phyloP scores from a whole-genome alignment of 2,888 invertebrate species.

The Nematopogon swammerdamellus region DNA sequence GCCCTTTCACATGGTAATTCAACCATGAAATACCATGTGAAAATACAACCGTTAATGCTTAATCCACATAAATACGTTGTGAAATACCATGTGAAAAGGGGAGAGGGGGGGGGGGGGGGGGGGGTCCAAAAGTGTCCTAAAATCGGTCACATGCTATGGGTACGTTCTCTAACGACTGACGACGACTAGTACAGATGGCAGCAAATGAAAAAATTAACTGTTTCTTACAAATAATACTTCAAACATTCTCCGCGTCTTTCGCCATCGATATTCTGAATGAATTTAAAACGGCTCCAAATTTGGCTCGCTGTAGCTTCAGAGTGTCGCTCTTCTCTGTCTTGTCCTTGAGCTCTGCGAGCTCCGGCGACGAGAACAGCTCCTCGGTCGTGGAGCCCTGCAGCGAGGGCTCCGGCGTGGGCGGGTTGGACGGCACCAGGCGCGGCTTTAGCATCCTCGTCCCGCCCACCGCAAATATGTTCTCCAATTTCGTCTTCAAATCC shows the following conservation, averaged over 20 bases:
- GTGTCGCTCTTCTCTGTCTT: conserved; percentile 47
- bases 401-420: conserved; percentile 36
- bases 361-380: neutral
- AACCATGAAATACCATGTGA: too few relatives aligned
- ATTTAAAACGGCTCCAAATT: conserved; percentile 39
- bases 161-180: too few relatives aligned
- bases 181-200: too few relatives aligned
- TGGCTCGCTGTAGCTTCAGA: conserved; percentile 38
- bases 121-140: too few relatives aligned
- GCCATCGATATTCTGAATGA: conserved; percentile 39
- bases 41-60: too few relatives aligned
- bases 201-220: too few relatives aligned
- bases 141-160: too few relatives aligned
- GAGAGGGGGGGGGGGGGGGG: too few relatives aligned
- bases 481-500: conserved; percentile 41
- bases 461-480: conserved; percentile 34
- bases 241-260: conserved; percentile 20
- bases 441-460: conserved; percentile 26
- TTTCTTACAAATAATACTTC: too few relatives aligned
- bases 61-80: too few relatives aligned
- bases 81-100: too few relatives aligned
- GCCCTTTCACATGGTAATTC: too few relatives aligned
- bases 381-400: conserved; percentile 27
- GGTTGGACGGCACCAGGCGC: conserved; percentile 33
- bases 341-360: conserved; percentile 23